These are phyloP conservation scores for Stictocephala bisonia DNA, from an alignment of 2,888 invertebrate genomes.

Conservation along the genomic window DNA sequence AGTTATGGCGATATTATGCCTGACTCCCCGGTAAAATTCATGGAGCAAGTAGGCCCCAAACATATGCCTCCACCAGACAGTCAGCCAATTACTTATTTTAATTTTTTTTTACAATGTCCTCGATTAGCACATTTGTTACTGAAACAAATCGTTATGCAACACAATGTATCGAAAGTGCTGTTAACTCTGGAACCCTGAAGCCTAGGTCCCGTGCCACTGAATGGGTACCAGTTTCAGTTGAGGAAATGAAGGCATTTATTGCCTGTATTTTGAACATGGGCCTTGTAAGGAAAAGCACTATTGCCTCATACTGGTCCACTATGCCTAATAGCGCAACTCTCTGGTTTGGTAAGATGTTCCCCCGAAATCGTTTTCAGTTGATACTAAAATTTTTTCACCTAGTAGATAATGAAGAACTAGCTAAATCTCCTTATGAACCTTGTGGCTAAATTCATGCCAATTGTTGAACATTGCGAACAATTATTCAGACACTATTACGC, in stretches of 20 bases:
- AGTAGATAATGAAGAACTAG: not conserved
- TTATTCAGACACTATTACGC: not conserved
- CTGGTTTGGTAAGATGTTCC: not conserved
- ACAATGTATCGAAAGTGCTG: too few relatives aligned
- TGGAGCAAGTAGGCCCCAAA: too few relatives aligned
- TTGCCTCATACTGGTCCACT: not conserved
- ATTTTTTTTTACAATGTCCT: not conserved
- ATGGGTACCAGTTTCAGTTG: not conserved
- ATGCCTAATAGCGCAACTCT: not conserved
- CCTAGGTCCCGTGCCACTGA: conserved; percentile 5
- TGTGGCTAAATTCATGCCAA: not conserved
- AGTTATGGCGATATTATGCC: too few relatives aligned
- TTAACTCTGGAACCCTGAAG: not conserved
- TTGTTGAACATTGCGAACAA: not conserved
- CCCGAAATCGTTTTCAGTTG: not conserved
- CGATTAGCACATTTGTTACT: not conserved
- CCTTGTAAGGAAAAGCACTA: not conserved
- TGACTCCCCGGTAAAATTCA: too few relatives aligned
- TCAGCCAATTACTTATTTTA: too few relatives aligned
- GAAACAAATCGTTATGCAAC: conserved; percentile 10
- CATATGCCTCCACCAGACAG: too few relatives aligned
- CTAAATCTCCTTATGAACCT: not conserved
- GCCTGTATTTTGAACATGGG: conserved; percentile 22
- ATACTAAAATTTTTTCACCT: not conserved
- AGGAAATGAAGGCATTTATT: conserved; percentile 1